A percentile compares a stretch with the other conserved stretches of the same genome.
phyloP scores from a whole-genome alignment of 2,797 vertebrate genomes.

The Poeciliopsis presidionis region DNA sequence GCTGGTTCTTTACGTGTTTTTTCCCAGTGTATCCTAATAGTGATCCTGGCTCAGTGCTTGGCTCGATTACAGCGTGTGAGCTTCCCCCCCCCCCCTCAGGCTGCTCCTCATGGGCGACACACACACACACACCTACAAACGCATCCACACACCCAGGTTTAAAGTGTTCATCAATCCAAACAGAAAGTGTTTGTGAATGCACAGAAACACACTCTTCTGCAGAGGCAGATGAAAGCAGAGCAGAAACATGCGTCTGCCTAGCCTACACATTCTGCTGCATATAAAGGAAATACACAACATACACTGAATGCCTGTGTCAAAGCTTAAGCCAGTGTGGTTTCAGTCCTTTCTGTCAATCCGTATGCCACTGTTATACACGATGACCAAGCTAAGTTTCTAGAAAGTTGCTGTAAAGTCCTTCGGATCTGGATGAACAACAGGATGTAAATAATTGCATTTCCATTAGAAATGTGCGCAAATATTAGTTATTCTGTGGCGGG shows the following conservation, averaged over 20 bases:
- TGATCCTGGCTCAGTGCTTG: constrained; percentile 67
- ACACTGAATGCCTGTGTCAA: constrained; percentile 4
- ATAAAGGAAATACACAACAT: neutral
- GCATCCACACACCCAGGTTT: neutral
- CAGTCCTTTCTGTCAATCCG: neutral
- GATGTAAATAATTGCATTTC: neutral
- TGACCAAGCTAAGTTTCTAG: neutral
- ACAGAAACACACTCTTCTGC: neutral
- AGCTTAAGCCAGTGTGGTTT: neutral
- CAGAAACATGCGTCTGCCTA: constrained; percentile 1
- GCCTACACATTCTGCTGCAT: constrained; percentile 8
- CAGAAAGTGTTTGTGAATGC: neutral
- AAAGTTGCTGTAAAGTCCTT: neutral
- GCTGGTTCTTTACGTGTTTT: constrained; percentile 71
- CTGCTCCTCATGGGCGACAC: constrained; percentile 41
- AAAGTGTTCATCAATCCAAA: constrained; percentile 25
- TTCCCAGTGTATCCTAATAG: constrained; percentile 63
- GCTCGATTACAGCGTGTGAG: constrained; percentile 49
- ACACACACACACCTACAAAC: no score
- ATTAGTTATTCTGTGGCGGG: no score
- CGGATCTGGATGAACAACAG: neutral
- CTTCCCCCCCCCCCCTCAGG: constrained; percentile 29
- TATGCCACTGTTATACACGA: neutral
- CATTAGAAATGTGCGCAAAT: no score
- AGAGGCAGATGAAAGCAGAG: constrained; percentile 4